Evolutionary conservation across 2,113 vertebrate species (phyloP), one percentile per base, ranked within the genome.

Genomic region (Cryptoleucopteryx plumbea): DNA sequence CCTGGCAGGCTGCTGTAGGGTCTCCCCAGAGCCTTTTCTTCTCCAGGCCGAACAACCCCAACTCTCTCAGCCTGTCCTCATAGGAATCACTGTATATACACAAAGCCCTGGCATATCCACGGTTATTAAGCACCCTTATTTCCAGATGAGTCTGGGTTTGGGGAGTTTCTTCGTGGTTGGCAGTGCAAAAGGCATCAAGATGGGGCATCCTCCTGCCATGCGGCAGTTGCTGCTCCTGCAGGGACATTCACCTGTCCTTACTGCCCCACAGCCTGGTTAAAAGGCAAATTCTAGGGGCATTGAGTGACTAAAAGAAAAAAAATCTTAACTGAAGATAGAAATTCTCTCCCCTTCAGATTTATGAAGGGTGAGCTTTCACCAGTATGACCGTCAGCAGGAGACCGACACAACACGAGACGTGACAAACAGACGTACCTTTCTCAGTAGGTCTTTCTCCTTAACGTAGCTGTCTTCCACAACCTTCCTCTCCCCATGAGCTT

Each of bases 361-460:
- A 4, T 2, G 16, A 50, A 16, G 34, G 7, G 21, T 0, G 5
- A 81, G 55, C 16, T 74, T 48, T 29, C 47, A 47, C 11, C 63
- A 40, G 17, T 1, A 19, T 0, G 7, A 32, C 19, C 38, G 19
- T 11, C 29, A 31, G 26, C 63, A 72, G 77, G 47, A 87, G 62
- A 6, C 31, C 43, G 43, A 13, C 21, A 21, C 19, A 47, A 1
- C 25, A 34, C 8, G 86, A 38, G 52, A 34, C 0, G 1, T 5
- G 13, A 11, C 18, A 66, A 40, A 52, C 2, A 17, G 26, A 72
- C 7, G 0, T 96, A 99, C 99, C 99, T 99, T 98, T 58, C 93
- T 97, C 71, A 99, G 98, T 3, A 97, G 91, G 4, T 95, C 82
- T 38, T 98, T 99, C 98, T 99, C 99, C 8, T 72, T 98, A 62